Evolutionary conservation across 2,888 invertebrate species (phyloP), one percentile per base, ranked within the genome.

Genomic region (Aleiodes alternator): DNA sequence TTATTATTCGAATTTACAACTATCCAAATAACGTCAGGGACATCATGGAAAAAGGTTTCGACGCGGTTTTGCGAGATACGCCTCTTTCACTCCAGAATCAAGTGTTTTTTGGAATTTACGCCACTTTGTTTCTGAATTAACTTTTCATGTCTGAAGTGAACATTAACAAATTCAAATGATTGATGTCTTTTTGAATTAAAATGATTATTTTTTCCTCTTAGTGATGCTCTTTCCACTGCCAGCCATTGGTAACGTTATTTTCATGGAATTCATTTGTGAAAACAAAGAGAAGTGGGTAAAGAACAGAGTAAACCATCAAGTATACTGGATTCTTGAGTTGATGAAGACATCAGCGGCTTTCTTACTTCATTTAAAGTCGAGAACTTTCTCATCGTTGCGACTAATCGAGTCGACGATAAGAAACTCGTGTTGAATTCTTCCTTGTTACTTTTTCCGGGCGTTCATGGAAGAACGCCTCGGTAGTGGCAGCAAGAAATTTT

Each of bases 321-420:
- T 51, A 31, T 57, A 50, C 43, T 14, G 51, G 31, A 72, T 72
- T 68, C 68, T 43, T 31, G n/a, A 43, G 11, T 48, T 71, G 71
- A 75, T 75, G 71, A 75, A 75, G 71, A 75, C 71, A 71, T 75
- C 70, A 75, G 69, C 69, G 59, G 53, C 61, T 70, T 56, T 56
- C 29, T 34, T 14, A 38, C 53, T 34, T 56, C 56, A 71, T 56
- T 59, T 71, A 56, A 69, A 57, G 9, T 31, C 43, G 48, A 43
- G 59, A 48, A 14, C 23, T 31, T 51, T 59, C 59, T 57, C 69
- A 69, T 53, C 51, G 61, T 38, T 43, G 48, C 48, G 51, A 51
- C 68, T 68, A 68, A 68, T 68, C 51, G 68, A 68, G 12, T 68
- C 31, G 68, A 14, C 57, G 69, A 74, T 61, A 69, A 74, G 57